phyloP scores from a whole-genome alignment of 2,797 vertebrate species.

The Arnoldichthys spilopterus region DNA sequence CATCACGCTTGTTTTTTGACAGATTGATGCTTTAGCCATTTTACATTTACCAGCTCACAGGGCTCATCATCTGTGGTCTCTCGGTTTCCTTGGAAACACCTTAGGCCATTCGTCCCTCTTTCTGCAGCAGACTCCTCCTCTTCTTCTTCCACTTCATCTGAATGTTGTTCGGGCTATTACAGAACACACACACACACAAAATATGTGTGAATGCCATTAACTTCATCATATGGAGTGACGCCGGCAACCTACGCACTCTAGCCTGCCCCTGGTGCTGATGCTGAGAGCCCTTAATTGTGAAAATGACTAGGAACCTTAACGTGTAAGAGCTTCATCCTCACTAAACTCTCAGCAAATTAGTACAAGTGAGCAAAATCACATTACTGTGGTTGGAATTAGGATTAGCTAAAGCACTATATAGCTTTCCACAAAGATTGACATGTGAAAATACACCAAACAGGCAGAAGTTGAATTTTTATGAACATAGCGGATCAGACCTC shows the following conservation, averaged over 20 bases:
- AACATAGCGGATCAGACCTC: no score
- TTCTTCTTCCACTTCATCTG: conserved; percentile 43
- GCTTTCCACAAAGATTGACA: no score
- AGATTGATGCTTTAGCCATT: conserved; percentile 1
- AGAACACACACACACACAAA: neutral
- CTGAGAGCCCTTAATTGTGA: neutral
- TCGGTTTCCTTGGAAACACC: conserved; percentile 54
- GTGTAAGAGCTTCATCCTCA: conserved; percentile 28
- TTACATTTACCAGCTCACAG: conserved; percentile 57
- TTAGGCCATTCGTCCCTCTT: conserved; percentile 49
- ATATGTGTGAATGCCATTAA: neutral
- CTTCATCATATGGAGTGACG: neutral
- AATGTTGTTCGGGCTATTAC: conserved; percentile 29
- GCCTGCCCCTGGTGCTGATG: neutral
- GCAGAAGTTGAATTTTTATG: no score
- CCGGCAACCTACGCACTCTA: neutral
- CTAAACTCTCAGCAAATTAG: conserved; percentile 24
- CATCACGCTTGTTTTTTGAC: neutral
- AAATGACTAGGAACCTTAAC: conserved; percentile 38
- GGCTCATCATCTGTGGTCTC: conserved; percentile 47
- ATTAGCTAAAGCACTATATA: no score
- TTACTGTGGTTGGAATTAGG: neutral
- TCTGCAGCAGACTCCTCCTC: conserved; percentile 41
- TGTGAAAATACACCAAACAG: no score
- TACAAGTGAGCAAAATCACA: neutral